Conservation (phyloP, 1,140 invertebrate species). For the Magallana gigas region DNA sequence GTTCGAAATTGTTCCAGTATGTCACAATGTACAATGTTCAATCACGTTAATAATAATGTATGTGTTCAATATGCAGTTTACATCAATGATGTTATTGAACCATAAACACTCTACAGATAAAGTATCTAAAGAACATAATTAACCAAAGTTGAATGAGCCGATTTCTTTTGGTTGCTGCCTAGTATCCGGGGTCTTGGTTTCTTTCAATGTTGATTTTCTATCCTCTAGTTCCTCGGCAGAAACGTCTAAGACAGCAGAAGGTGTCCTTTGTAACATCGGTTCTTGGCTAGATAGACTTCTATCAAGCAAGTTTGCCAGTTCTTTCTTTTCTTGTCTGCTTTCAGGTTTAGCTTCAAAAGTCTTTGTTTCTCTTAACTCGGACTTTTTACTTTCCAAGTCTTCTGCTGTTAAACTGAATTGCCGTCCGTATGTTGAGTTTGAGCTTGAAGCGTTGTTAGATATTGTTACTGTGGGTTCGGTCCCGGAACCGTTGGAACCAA, state of each 20-base stretch:
- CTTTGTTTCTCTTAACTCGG: not conserved
- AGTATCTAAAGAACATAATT: not conserved
- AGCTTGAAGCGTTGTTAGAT: not conserved
- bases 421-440: not conserved
- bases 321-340: not conserved
- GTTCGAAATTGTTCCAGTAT: too few species aligned
- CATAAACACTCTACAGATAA: too few species aligned
- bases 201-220: conserved; percentile 14
- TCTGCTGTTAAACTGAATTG: not conserved
- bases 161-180: not conserved
- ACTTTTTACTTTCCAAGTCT: conserved; percentile 7
- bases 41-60: too few species aligned
- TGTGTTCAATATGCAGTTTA: too few species aligned
- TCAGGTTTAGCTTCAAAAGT: not conserved
- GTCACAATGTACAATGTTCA: too few species aligned
- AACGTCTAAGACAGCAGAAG: not conserved
- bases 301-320: not conserved
- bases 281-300: not conserved
- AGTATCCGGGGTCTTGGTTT: not conserved
- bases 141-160: not conserved
- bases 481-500: not conserved
- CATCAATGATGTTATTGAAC: too few species aligned
- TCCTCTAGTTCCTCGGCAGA: not conserved
- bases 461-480: not conserved
- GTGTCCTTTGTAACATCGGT: not conserved